Percentiles rank a stretch among this genome's conserved stretches.
These are phyloP conservation scores for Nomada lathburiana DNA, from an alignment of 2,888 invertebrate genomes.

Conservation along the genomic window DNA sequence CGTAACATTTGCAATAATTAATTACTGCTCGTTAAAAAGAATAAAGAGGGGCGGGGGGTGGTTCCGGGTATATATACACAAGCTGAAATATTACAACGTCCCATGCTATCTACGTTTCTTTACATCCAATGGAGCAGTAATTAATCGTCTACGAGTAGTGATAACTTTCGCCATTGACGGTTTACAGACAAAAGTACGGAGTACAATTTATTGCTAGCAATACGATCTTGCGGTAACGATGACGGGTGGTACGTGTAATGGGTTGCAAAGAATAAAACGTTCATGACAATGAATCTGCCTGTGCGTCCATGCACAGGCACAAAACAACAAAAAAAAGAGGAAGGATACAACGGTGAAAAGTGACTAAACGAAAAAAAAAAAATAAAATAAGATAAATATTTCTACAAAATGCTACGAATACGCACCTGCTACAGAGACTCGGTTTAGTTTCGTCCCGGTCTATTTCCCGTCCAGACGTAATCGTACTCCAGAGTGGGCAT, in stretches of 20 bases:
- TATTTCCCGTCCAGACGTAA: constrained; percentile 57
- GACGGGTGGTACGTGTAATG: too few species aligned
- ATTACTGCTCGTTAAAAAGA: constrained; percentile 42
- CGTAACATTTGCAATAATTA: constrained; percentile 34
- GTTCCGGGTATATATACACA: constrained; percentile 41
- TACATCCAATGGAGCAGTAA: constrained; percentile 44
- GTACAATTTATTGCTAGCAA: too few species aligned
- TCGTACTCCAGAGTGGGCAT: constrained; percentile 70
- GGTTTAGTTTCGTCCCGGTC: constrained; percentile 46
- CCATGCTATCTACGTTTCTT: constrained; percentile 35
- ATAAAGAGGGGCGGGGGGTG: not conserved
- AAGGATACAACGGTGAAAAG: not conserved
- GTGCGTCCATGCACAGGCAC: too few species aligned
- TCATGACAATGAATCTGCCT: too few species aligned
- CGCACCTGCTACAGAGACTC: constrained; percentile 68
- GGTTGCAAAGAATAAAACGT: too few species aligned
- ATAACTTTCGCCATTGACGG: too few species aligned
- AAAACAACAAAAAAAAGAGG: constrained; percentile 8
- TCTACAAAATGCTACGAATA: constrained; percentile 72
- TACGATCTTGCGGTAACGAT: too few species aligned
- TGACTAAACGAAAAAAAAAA: not conserved
- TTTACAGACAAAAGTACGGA: too few species aligned
- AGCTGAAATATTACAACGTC: constrained; percentile 29
- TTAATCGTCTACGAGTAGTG: constrained; percentile 10
- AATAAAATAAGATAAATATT: constrained; percentile 46